A percentile compares a stretch with the other conserved stretches of the same genome.
Conservation (phyloP, 2,113 vertebrate species). For the Tautogolabrus adspersus region DNA sequence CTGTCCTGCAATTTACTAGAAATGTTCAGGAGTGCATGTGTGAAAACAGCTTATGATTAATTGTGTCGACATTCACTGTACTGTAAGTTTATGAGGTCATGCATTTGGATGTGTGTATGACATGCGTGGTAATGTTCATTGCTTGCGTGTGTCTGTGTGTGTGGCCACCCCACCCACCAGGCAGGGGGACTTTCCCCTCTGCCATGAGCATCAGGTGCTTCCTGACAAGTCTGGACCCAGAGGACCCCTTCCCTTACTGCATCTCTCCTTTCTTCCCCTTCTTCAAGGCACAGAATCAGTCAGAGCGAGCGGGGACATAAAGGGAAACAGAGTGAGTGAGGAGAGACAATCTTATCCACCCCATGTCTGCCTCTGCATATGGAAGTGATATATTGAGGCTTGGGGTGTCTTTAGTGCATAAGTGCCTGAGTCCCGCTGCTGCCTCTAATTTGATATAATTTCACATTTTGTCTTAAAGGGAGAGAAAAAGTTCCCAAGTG, state of each 20-base stretch:
- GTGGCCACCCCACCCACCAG: slow-evolving; percentile 76
- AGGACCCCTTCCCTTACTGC: slow-evolving; percentile 61
- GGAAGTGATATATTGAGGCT: slow-evolving; percentile 78
- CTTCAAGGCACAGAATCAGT: slow-evolving; percentile 49
- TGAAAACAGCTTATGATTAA: slow-evolving; percentile 26
- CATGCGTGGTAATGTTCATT: slow-evolving; percentile 31
- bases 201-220: slow-evolving; percentile 77
- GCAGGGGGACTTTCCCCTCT: slow-evolving; percentile 79
- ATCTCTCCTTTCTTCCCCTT: slow-evolving; percentile 30
- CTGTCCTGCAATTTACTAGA: no score
- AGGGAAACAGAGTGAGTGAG: slow-evolving; percentile 37
- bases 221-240: slow-evolving; percentile 79
- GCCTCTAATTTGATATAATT: slow-evolving; percentile 85
- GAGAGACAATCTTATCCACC: slow-evolving; percentile 59
- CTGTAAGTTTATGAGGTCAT: slow-evolving; percentile 58
- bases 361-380: slow-evolving; percentile 73
- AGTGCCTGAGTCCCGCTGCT: slow-evolving; percentile 72
- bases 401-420: slow-evolving; percentile 75
- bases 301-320: slow-evolving; percentile 43
- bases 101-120: slow-evolving; percentile 49
- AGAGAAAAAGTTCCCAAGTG: slow-evolving; percentile 78
- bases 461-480: slow-evolving; percentile 81
- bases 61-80: neutral
- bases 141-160: slow-evolving; percentile 59
- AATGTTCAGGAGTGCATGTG: no score